phyloP scores from a whole-genome alignment of 2,113 vertebrate genomes.

The Tragelaphus buxtoni region DNA sequence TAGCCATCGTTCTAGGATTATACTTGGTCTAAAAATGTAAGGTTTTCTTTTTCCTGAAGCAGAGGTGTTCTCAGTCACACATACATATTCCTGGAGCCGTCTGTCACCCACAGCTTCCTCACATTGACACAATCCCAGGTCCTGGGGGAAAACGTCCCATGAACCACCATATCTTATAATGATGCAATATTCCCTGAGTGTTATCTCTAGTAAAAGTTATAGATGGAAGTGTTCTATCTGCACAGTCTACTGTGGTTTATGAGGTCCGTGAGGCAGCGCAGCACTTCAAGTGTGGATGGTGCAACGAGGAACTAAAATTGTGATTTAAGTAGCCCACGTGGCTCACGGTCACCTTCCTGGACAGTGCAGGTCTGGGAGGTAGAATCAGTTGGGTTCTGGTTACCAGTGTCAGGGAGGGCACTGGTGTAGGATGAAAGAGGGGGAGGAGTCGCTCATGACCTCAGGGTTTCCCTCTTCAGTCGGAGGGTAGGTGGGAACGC shows the following conservation, averaged over 20 bases:
- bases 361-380: not conserved
- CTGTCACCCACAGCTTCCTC: slow-evolving; percentile 86
- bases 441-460: not conserved
- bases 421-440: too few relatives aligned
- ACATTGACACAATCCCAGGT: slow-evolving; percentile 75
- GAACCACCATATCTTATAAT: not conserved
- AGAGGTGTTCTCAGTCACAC: not conserved
- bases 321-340: not conserved
- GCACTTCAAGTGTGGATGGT: not conserved
- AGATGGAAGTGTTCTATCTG: not conserved
- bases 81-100: slow-evolving; percentile 75
- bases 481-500: not conserved
- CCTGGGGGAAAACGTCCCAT: slow-evolving; percentile 70
- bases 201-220: not conserved
- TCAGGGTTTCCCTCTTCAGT: not conserved
- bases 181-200: not conserved
- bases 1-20: not conserved
- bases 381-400: not conserved
- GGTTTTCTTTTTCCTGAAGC: not conserved
- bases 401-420: too few relatives aligned
- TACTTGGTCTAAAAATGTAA: not conserved
- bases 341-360: not conserved
- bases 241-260: not conserved
- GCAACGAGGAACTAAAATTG: not conserved
- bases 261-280: accelerated